Evolutionary conservation across 2,797 vertebrate species (phyloP).

Genomic region (Eupleurogrammus muticus): DNA sequence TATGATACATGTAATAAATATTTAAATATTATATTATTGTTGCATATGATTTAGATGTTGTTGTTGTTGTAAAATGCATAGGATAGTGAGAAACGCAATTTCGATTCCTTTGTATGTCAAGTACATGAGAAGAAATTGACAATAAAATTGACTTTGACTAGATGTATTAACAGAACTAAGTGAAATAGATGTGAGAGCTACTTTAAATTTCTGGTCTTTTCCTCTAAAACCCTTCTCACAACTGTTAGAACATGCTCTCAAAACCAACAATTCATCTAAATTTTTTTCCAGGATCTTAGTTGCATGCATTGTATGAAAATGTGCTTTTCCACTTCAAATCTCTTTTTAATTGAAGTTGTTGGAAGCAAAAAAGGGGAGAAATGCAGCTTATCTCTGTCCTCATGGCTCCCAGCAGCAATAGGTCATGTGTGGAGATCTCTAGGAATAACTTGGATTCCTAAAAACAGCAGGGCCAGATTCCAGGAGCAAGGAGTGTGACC

Average conservation of each 20-base stretch:
- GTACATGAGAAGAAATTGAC: too few species aligned
- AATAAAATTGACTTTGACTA: too few species aligned
- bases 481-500: constrained; percentile 36
- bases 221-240: not conserved
- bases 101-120: too few species aligned
- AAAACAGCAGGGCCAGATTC: constrained; percentile 69
- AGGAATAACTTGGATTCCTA: constrained; percentile 84
- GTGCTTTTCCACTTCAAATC: constrained; percentile 85
- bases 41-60: too few species aligned
- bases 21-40: too few species aligned
- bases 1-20: too few species aligned
- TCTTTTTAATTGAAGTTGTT: constrained; percentile 88
- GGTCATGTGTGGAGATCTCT: constrained; percentile 81
- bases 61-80: too few species aligned
- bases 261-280: constrained; percentile 35
- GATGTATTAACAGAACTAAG: not conserved
- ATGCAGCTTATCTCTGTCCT: constrained; percentile 82
- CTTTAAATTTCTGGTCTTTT: not conserved
- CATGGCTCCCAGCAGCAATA: constrained; percentile 68
- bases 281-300: constrained; percentile 38
- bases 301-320: constrained; percentile 67
- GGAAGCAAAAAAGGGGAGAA: constrained; percentile 68
- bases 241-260: constrained; percentile 12
- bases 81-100: too few species aligned
- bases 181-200: not conserved